A percentile compares a stretch with the other conserved stretches of the same genome.
Evolutionary conservation across 1,140 invertebrate genomes (phyloP).

Genomic region (Plutomurus gul): DNA sequence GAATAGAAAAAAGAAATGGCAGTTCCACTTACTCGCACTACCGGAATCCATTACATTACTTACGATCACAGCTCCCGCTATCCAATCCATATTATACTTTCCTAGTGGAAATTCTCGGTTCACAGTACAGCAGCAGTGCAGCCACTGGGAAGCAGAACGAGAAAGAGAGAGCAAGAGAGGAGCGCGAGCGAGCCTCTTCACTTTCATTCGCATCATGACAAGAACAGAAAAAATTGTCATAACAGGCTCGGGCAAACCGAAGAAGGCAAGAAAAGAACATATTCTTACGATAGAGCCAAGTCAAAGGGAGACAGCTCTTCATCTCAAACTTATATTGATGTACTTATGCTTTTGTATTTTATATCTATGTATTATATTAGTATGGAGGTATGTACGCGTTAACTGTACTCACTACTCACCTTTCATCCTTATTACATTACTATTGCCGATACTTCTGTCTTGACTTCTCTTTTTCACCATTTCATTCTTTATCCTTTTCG

Average conservation of each 20-base stretch:
- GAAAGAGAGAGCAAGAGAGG: too few species aligned
- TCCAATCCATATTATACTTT: background rate
- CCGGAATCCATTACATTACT: slow-evolving; percentile 20
- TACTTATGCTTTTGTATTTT: too few species aligned
- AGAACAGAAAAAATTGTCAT: slow-evolving; percentile 10
- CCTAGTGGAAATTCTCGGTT: background rate
- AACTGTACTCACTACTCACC: too few species aligned
- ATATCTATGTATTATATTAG: too few species aligned
- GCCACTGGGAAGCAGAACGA: background rate
- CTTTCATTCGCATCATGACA: background rate
- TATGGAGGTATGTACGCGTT: too few species aligned
- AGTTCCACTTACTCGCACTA: slow-evolving; percentile 23
- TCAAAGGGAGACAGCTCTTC: too few species aligned
- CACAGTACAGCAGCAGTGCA: background rate
- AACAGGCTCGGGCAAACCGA: background rate
- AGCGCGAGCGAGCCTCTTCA: background rate
- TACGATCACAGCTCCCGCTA: slow-evolving; percentile 19
- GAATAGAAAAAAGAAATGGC: slow-evolving; percentile 8
- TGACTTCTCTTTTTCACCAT: too few species aligned
- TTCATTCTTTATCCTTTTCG: too few species aligned
- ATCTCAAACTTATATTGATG: too few species aligned
- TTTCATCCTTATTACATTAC: too few species aligned
- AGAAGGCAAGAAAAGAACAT: background rate
- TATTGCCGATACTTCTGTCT: too few species aligned
- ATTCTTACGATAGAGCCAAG: background rate